These are phyloP conservation scores for Cydia fagiglandana DNA, from an alignment of 1,140 invertebrate species.

Conservation along the genomic window DNA sequence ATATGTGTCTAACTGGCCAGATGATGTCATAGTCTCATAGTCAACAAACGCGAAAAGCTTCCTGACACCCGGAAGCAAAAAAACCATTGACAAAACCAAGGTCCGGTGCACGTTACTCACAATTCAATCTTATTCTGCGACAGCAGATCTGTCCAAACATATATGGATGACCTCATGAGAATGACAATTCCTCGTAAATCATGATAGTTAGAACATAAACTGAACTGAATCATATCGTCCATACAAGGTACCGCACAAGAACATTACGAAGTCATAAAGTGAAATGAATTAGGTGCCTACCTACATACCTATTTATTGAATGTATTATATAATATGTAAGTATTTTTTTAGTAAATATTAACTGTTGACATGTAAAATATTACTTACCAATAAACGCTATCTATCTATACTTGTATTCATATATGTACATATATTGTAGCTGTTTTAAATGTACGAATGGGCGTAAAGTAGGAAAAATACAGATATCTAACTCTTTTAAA, in stretches of 20 bases:
- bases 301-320: not conserved
- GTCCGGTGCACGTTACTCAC: conserved; percentile 44
- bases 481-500: not conserved
- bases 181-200: conserved; percentile 4
- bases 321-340: too few relatives aligned
- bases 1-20: conserved; percentile 35
- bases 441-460: too few relatives aligned
- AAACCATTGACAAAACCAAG: conserved; percentile 56
- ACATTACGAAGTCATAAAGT: not conserved
- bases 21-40: conserved; percentile 66
- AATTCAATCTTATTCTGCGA: conserved; percentile 20
- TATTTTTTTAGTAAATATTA: too few relatives aligned
- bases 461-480: not conserved
- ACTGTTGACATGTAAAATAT: too few relatives aligned
- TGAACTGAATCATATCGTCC: not conserved
- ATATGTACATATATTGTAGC: not conserved
- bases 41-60: conserved; percentile 57
- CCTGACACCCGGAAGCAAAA: conserved; percentile 47
- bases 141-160: conserved; percentile 20
- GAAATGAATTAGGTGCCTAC: not conserved
- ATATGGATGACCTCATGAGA: conserved; percentile 16
- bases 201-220: conserved; percentile 11
- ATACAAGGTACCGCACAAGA: conserved; percentile 9
- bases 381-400: too few relatives aligned
- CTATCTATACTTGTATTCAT: not conserved